These are phyloP conservation scores for Lydus trimaculatus DNA, from an alignment of 2,888 invertebrate genomes.

Conservation along the genomic window DNA sequence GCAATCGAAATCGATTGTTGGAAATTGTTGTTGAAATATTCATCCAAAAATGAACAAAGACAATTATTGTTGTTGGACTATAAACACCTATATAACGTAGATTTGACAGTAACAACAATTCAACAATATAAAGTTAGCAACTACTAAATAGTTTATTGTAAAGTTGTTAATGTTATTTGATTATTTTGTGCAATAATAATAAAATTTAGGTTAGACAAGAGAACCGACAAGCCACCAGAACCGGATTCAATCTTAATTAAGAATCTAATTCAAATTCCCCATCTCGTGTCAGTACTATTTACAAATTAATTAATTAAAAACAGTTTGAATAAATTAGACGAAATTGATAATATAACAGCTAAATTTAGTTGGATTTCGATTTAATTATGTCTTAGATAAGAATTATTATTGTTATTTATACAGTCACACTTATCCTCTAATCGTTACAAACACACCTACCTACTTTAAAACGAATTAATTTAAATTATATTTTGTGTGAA, in stretches of 20 bases:
- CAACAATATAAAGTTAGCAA: too few species aligned
- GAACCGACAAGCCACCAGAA: not conserved
- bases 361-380: not conserved
- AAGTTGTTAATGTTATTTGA: too few species aligned
- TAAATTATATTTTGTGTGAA: not conserved
- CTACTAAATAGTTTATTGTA: too few species aligned
- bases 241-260: not conserved
- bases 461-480: not conserved
- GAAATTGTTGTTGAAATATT: not conserved
- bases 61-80: too few species aligned
- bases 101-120: too few species aligned
- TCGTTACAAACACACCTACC: not conserved
- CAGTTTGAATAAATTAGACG: not conserved
- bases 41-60: not conserved
- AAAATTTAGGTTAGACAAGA: not conserved
- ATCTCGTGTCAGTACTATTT: not conserved
- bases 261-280: not conserved
- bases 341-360: not conserved
- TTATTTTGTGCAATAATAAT: too few species aligned
- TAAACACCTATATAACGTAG: too few species aligned
- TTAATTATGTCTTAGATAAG: not conserved
- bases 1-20: not conserved
- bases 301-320: constrained; percentile 8
- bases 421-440: not conserved
- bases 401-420: not conserved